phyloP scores from a whole-genome alignment of 1,140 invertebrate genomes.

The Drosophila mojavensis region DNA sequence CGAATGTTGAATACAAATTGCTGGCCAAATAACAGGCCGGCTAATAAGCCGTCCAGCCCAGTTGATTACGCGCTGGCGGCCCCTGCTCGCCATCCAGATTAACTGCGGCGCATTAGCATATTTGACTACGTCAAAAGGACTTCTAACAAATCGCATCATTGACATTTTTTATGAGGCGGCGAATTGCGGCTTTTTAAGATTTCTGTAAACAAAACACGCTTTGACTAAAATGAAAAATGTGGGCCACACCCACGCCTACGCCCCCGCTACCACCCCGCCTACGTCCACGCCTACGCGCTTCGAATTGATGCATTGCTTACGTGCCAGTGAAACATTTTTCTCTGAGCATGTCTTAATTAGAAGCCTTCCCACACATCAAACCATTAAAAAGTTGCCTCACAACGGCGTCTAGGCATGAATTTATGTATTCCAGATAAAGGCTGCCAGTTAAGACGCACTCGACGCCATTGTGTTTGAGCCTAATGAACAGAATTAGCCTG shows the following conservation, averaged over 20 bases:
- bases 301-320: constrained; percentile 70
- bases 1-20: constrained; percentile 49
- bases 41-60: constrained; percentile 56
- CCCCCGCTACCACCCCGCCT: neutral
- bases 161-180: constrained; percentile 77
- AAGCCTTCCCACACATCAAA: constrained; percentile 40
- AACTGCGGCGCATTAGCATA: constrained; percentile 67
- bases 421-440: constrained; percentile 77
- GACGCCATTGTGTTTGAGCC: constrained; percentile 37
- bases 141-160: constrained; percentile 77
- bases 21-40: constrained; percentile 61
- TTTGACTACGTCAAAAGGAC: constrained; percentile 24
- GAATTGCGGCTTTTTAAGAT: constrained; percentile 48
- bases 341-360: constrained; percentile 79
- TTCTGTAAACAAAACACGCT: constrained; percentile 39
- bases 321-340: constrained; percentile 73
- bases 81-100: constrained; percentile 43
- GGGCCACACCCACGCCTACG: constrained; percentile 25
- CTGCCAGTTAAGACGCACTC: constrained; percentile 51
- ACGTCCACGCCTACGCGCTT: too few species aligned
- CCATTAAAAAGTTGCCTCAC: constrained; percentile 61
- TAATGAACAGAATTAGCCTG: constrained; percentile 53
- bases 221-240: constrained; percentile 52
- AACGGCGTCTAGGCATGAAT: constrained; percentile 57
- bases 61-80: constrained; percentile 31